Percentiles rank a stretch among this genome's conserved stretches.
Conservation (phyloP, 1,140 invertebrate genomes). For the Zaprionus lachaisei region DNA sequence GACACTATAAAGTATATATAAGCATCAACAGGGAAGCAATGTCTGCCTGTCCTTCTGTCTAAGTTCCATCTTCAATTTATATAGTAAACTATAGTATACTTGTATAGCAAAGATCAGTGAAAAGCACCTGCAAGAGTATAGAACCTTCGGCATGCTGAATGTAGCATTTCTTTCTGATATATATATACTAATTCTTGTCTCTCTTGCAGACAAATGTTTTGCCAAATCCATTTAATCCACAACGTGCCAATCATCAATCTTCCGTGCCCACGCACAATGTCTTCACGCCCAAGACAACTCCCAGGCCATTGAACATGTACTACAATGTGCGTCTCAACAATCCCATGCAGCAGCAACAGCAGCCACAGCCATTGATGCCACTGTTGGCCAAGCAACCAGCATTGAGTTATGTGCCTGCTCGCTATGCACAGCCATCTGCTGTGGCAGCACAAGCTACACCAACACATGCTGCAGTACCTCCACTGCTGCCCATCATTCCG, state of each 20-base stretch:
- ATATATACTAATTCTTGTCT: not conserved
- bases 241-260: constrained; percentile 61
- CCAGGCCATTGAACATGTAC: constrained; percentile 59
- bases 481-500: constrained; percentile 60
- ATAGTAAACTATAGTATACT: no score
- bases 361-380: constrained; percentile 1
- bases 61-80: no score
- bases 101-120: no score
- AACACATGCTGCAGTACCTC: constrained; percentile 16
- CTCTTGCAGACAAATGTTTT: constrained; percentile 62
- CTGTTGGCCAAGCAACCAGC: constrained; percentile 31
- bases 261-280: constrained; percentile 47
- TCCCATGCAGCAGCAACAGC: constrained; percentile 34
- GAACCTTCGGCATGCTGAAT: no score
- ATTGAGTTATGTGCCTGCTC: constrained; percentile 47
- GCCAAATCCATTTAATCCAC: constrained; percentile 50
- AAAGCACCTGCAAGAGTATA: no score
- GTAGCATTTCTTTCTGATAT: not conserved
- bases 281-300: constrained; percentile 50
- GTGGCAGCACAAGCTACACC: not conserved
- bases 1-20: no score
- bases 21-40: no score
- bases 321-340: constrained; percentile 71
- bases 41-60: not conserved
- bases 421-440: constrained; percentile 45